phyloP scores from a whole-genome alignment of 2,888 invertebrate species.

The Cataglyphis altisquamis region DNA sequence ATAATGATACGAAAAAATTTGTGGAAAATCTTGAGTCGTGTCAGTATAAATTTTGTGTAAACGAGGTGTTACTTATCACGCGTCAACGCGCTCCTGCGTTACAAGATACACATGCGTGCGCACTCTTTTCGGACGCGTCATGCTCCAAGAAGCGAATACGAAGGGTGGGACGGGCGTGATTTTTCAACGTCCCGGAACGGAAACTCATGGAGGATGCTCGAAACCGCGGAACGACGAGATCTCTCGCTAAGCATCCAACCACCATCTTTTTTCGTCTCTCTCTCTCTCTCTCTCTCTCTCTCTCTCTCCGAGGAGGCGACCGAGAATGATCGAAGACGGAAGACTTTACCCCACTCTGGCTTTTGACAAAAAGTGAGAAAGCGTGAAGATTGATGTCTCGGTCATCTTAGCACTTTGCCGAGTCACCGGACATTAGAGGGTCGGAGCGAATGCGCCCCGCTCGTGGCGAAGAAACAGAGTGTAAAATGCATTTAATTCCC shows the following conservation, averaged over 20 bases:
- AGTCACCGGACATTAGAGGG: constrained; percentile 83
- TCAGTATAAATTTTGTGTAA: neutral
- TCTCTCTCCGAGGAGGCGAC: constrained; percentile 19
- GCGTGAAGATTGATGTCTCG: constrained; percentile 82
- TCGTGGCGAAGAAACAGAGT: constrained; percentile 77
- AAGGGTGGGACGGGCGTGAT: constrained; percentile 66
- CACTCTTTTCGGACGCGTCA: constrained; percentile 61
- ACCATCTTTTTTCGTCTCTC: constrained; percentile 52
- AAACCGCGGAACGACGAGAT: constrained; percentile 66
- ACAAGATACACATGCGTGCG: constrained; percentile 22
- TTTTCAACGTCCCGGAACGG: constrained; percentile 74
- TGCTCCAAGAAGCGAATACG: constrained; percentile 52
- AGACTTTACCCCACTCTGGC: constrained; percentile 62
- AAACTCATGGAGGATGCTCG: constrained; percentile 66
- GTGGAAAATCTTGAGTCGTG: constrained; percentile 3
- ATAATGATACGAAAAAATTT: constrained; percentile 12
- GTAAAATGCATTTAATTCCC: constrained; percentile 83
- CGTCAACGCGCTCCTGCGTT: constrained; percentile 24
- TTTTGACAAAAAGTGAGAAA: constrained; percentile 79
- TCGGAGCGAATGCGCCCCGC: constrained; percentile 61
- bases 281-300: constrained; percentile 2
- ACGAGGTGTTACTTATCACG: constrained; percentile 38
- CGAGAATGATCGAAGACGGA: constrained; percentile 54
- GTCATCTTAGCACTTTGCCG: constrained; percentile 82
- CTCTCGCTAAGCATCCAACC: constrained; percentile 59